phyloP scores from a whole-genome alignment of 1,140 invertebrate species.

The Macrotrachela quadricornifera region DNA sequence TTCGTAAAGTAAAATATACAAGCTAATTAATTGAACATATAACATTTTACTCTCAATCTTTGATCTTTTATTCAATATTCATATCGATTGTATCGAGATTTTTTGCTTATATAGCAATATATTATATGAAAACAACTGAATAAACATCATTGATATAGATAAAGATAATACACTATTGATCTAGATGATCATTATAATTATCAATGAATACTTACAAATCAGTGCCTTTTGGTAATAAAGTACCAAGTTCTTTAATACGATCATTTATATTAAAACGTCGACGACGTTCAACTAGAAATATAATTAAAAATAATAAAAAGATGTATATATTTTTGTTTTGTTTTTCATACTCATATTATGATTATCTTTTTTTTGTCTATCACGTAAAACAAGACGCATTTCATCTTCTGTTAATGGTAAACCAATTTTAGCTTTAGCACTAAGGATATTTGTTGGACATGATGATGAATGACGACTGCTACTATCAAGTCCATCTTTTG shows the following conservation, averaged over 20 bases:
- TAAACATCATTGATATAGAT: too few relatives aligned
- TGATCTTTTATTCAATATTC: too few relatives aligned
- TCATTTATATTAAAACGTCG: constrained; percentile 94
- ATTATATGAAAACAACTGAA: too few relatives aligned
- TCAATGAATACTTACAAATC: constrained; percentile 50
- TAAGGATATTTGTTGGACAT: too few relatives aligned
- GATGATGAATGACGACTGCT: too few relatives aligned
- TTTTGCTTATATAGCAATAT: too few relatives aligned
- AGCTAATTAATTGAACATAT: too few relatives aligned
- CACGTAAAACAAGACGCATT: constrained; percentile 41
- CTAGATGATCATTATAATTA: too few relatives aligned
- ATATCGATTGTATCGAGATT: too few relatives aligned
- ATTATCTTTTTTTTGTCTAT: constrained; percentile 92
- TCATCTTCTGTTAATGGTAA: constrained; percentile 14
- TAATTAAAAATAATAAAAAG: not conserved
- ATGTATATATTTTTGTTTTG: not conserved
- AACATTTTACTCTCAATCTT: too few relatives aligned
- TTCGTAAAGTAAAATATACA: too few relatives aligned
- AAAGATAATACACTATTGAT: not conserved
- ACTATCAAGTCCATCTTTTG: too few relatives aligned
- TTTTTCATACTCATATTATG: constrained; percentile 73
- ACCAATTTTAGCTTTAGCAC: not conserved
- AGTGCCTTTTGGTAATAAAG: constrained; percentile 71
- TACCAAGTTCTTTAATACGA: constrained; percentile 83
- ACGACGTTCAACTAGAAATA: constrained; percentile 54